Conservation (phyloP, 1,140 invertebrate species). For the Lysiphlebus fabarum region DNA sequence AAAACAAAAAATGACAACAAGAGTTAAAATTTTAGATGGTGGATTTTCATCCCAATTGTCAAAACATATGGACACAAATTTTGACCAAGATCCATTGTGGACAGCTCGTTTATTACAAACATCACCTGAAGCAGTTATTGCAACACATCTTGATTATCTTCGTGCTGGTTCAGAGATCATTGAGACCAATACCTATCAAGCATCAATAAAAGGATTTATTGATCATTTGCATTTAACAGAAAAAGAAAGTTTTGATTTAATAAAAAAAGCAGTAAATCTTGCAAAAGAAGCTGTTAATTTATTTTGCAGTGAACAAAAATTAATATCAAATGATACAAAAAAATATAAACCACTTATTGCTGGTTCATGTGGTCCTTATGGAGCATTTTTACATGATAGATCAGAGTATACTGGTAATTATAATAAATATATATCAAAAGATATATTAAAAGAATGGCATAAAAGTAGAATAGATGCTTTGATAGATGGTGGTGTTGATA, state of each 20-base stretch:
- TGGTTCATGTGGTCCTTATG: slow-evolving; percentile 88
- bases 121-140: slow-evolving; percentile 68
- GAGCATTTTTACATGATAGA: slow-evolving; percentile 79
- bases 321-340: not conserved
- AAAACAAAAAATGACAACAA: slow-evolving; percentile 21
- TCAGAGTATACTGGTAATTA: slow-evolving; percentile 89
- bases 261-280: slow-evolving; percentile 67
- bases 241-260: slow-evolving; percentile 64
- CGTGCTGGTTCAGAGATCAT: slow-evolving; percentile 80
- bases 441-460: slow-evolving; percentile 52
- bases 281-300: slow-evolving; percentile 62
- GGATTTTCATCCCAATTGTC: slow-evolving; percentile 76
- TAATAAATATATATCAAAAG: slow-evolving; percentile 62
- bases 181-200: slow-evolving; percentile 86
- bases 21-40: slow-evolving; percentile 68
- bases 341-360: slow-evolving; percentile 60
- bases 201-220: slow-evolving; percentile 74
- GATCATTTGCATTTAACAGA: slow-evolving; percentile 65
- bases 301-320: slow-evolving; percentile 27
- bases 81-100: slow-evolving; percentile 78
- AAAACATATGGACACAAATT: slow-evolving; percentile 65
- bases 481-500: slow-evolving; percentile 73
- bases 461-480: slow-evolving; percentile 72
- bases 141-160: slow-evolving; percentile 76
- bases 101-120: slow-evolving; percentile 71